phyloP scores from a whole-genome alignment of 2,888 invertebrate species.

The Patella pellucida region DNA sequence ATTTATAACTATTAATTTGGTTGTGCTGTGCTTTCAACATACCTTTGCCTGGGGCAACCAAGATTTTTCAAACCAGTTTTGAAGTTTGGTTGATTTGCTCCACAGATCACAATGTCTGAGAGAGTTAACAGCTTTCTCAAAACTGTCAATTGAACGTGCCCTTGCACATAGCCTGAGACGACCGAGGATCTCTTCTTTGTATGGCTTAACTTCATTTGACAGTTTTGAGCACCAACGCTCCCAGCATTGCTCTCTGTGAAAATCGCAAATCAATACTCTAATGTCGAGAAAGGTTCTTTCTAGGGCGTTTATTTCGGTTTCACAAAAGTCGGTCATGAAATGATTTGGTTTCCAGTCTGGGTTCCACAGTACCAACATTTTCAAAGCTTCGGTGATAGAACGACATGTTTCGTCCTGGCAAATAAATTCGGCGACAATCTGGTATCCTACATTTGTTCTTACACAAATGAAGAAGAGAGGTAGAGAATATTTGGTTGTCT shows the following conservation, averaged over 20 bases:
- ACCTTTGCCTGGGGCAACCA: too few relatives aligned
- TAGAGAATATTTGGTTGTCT: constrained; percentile 28
- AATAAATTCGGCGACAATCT: constrained; percentile 29
- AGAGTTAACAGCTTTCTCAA: too few relatives aligned
- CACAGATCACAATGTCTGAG: too few relatives aligned
- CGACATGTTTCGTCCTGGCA: constrained; percentile 22
- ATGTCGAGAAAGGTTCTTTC: neutral
- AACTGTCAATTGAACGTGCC: too few relatives aligned
- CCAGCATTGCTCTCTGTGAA: neutral
- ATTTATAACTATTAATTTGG: too few relatives aligned
- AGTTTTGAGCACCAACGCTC: neutral
- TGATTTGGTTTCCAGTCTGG: constrained; percentile 26
- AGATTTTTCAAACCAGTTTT: too few relatives aligned
- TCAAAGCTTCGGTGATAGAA: constrained; percentile 30
- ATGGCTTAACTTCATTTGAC: too few relatives aligned
- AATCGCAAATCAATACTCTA: neutral
- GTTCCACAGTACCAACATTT: constrained; percentile 22
- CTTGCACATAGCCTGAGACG: too few relatives aligned
- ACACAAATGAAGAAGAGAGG: constrained; percentile 34
- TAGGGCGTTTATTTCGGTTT: constrained; percentile 28
- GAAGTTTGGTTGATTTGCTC: too few relatives aligned
- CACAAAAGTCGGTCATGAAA: constrained; percentile 31
- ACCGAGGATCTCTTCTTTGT: too few relatives aligned
- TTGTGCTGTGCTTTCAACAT: too few relatives aligned
- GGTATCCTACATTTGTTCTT: constrained; percentile 28